These are phyloP conservation scores for Ibycter americanus DNA, from an alignment of 2,797 vertebrate species.

Conservation along the genomic window DNA sequence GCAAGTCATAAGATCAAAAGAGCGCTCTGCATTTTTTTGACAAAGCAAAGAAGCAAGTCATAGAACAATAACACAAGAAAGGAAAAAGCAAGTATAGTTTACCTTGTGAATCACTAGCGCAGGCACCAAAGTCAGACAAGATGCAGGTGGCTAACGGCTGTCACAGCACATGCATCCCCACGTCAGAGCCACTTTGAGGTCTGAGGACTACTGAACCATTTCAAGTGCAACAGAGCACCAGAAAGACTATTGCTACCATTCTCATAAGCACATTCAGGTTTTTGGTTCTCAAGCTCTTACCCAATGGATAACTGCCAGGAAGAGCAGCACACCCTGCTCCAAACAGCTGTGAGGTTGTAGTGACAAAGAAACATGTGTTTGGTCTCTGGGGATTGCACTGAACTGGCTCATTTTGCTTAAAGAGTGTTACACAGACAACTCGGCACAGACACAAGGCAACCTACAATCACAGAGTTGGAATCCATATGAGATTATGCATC, in stretches of 20 bases:
- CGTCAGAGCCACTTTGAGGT: rapidly evolving
- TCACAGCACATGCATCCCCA: not conserved
- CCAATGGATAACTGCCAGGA: not conserved
- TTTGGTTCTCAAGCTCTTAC: not conserved
- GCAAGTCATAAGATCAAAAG: not conserved
- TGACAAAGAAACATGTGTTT: rapidly evolving
- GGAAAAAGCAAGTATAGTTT: not conserved
- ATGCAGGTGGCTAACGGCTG: not conserved
- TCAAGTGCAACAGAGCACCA: not conserved
- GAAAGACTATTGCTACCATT: not conserved
- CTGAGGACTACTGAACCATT: not conserved
- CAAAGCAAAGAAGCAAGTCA: not conserved
- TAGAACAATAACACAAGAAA: not conserved
- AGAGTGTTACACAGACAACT: not conserved
- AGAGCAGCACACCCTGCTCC: not conserved
- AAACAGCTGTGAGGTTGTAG: not conserved
- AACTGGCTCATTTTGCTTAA: not conserved
- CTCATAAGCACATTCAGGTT: not conserved
- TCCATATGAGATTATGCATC: not conserved
- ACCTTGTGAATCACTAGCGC: not conserved
- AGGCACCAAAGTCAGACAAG: not conserved
- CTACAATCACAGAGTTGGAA: not conserved
- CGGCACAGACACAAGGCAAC: not conserved
- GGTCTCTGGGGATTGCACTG: not conserved
- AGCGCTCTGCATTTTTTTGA: not conserved